These are phyloP conservation scores for Sarcophaga caerulescens DNA, from an alignment of 2,888 invertebrate species.

Conservation along the genomic window DNA sequence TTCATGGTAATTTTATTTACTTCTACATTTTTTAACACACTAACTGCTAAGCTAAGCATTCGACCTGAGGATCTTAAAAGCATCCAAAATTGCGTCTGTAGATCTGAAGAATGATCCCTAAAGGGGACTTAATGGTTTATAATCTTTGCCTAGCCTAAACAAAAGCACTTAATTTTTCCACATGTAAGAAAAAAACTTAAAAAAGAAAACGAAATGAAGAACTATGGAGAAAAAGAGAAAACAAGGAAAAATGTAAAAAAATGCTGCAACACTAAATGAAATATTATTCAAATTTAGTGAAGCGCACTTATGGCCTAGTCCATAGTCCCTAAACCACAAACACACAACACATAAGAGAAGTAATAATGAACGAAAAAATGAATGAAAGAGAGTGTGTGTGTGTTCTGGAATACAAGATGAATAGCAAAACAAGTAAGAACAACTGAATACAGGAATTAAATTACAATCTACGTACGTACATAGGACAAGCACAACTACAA, in stretches of 20 bases:
- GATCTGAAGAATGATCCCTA: no score
- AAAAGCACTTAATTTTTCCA: no score
- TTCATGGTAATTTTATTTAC: no score
- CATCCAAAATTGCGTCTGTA: no score
- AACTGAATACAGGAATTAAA: conserved; percentile 43
- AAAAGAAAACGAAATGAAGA: background rate
- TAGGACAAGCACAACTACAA: background rate
- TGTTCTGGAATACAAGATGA: background rate
- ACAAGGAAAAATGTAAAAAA: conserved; percentile 7
- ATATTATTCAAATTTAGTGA: conserved; percentile 61
- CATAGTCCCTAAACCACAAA: conserved; percentile 50
- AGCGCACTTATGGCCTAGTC: conserved; percentile 60
- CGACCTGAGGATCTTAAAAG: no score
- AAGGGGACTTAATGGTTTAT: no score
- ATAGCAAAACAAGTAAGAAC: background rate
- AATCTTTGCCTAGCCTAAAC: no score
- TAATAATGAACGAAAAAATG: background rate
- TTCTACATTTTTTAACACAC: no score
- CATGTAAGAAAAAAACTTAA: conserved; percentile 15
- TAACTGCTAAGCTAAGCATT: no score
- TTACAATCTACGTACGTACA: conserved; percentile 34
- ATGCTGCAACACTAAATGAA: conserved; percentile 47
- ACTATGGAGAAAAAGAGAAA: background rate
- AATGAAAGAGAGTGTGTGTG: background rate
- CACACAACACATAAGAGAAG: conserved; percentile 6